Percentiles rank a stretch among this genome's conserved stretches.
phyloP scores from a whole-genome alignment of 2,113 vertebrate genomes.

The Donacobius atricapilla region DNA sequence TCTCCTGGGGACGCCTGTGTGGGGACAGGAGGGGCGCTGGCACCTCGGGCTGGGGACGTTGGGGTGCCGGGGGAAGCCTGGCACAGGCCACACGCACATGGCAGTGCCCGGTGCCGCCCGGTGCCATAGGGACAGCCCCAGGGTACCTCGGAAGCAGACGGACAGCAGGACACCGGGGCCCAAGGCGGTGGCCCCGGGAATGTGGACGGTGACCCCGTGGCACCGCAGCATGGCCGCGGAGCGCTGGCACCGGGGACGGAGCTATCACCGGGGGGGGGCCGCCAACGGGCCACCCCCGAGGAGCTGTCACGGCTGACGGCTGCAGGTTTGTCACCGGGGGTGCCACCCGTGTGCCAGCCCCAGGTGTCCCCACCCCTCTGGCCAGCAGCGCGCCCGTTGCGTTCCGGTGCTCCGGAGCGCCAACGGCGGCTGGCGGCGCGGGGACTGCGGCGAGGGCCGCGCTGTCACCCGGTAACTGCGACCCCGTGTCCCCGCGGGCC shows the following conservation, averaged over 20 bases:
- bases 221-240: conserved; percentile 12
- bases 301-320: background rate
- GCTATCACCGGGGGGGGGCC: background rate
- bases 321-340: background rate
- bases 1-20: background rate
- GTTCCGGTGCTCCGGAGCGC: rapidly evolving
- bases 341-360: rapidly evolving
- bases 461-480: rapidly evolving
- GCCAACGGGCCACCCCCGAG: too few species aligned
- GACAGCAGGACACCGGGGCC: background rate
- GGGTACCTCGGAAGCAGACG: background rate
- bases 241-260: background rate
- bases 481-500: background rate
- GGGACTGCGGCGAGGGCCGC: background rate
- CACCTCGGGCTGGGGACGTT: rapidly evolving
- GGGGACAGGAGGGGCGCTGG: background rate
- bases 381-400: background rate
- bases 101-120: background rate
- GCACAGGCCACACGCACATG: rapidly evolving
- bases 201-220: background rate
- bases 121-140: rapidly evolving
- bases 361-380: rapidly evolving
- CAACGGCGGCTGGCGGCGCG: background rate
- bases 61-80: background rate
- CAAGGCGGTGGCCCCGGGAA: background rate